Base-by-base conservation (phyloP, 2,113 vertebrate genomes). In the Synchiropus splendidus region DNA sequence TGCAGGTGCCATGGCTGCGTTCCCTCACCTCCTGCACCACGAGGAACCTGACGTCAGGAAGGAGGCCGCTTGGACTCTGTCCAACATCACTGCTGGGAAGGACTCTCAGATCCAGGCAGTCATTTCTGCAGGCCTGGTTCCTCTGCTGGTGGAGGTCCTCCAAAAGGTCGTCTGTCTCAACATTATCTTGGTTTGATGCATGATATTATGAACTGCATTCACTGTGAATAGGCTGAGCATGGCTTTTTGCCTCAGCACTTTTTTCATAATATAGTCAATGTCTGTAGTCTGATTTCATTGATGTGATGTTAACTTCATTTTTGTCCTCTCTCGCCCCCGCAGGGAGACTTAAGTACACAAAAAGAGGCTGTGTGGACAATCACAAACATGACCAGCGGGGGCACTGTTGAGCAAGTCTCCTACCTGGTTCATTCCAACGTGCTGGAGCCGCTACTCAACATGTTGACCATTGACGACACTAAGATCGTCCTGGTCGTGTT, bases 321-420 rank as follows among this genome's bases (percentile, higher is more conserved):
- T n/a, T n/a, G n/a, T n/a, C n/a, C n/a, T n/a, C 21, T 27, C 1
- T 12, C 16, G 2, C 41, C 12, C 43, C 6, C 56, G 14, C 16
- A 99, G 95, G 92, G 91, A 4, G 95, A 99, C 72, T 99, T 91
- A 75, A 98, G 97, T 70, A 92, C 92, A 10, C 95, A 99, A 40
- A 98, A 97, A 52, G 95, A 98, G 75, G 93, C 90, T 0, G 89
- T 94, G 0, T 99, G 95, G 95, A 93, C 94, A 10, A 72, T 99
- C 39, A 98, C 92, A 0, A 99, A 99, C 80, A 95, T 88, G 39
- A 97, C 95, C 56, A 99, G 94, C 1, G 95, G 95, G 45, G 94
- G 95, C 70, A 91, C 85, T 6, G 85, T 94, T 41, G 83, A 92
- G 49, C 95, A 98, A 83, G 89, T 98, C 0, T 83, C 97, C 0